Base-by-base conservation (phyloP, 2,113 vertebrate species). In the Sylvia atricapilla region DNA sequence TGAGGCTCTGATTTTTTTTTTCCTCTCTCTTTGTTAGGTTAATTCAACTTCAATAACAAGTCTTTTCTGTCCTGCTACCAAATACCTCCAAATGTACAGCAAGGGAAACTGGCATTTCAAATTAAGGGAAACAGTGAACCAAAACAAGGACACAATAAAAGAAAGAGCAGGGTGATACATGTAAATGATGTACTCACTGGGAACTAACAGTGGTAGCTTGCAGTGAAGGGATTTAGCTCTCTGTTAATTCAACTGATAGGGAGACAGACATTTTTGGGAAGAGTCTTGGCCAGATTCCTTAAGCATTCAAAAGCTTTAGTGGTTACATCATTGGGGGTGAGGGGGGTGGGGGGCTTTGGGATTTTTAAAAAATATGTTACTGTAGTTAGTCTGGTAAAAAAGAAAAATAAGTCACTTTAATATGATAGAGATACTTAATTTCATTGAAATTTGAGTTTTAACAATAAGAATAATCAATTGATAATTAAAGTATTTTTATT, bases 101-200 rank as follows among this genome's bases (percentile, higher is more conserved):
- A 92, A 93, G 66, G 84, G 55, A 88, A 96, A 77, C 81, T 72
- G 91, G 85, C 94, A 93, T 95, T 96, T 93, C 79, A 90, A 91
- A 84, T 83, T 85, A 85, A 95, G 85, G 78, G 92, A 80, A 90
- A 95, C 37, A 56, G 84, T 82, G 94, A 95, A 85, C 67, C 95
- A 85, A 83, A 90, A 89, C 73, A 90, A 74, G 79, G 72, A 77
- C 92, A 92, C 62, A 77, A 89, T 66, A 82, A 91, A 90, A 82
- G 89, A 75, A 87, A 87, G 87, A 88, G 80, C 69, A 50, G 46
- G 90, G 67, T 91, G 74, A 87, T 85, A 96, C 95, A 96, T 96
- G 96, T 94, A 97, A 97, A 97, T 96, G 84, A 96, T 95, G 95
- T 94, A 89, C 93, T 95, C 92, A 83, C 93, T 95, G 95, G 92